These are phyloP conservation scores for Octodon degus DNA, from an alignment of 2,113 vertebrate genomes.

Conservation along the genomic window DNA sequence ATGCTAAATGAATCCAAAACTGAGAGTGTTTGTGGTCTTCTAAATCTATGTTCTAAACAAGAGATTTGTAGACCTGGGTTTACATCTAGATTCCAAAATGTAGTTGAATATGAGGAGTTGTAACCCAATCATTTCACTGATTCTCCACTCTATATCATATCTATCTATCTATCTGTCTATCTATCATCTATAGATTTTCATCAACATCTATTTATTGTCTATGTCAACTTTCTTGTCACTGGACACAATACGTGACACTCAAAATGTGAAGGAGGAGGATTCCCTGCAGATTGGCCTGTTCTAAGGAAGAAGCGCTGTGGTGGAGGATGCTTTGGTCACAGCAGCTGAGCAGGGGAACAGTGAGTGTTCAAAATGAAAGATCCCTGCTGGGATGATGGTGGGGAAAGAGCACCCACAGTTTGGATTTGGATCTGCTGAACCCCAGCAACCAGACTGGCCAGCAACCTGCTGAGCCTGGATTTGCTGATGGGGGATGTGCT, in stretches of 20 bases:
- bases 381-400: slow-evolving; percentile 89
- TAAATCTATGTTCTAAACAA: slow-evolving; percentile 5
- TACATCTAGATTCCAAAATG: slow-evolving; percentile 21
- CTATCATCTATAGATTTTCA: too few species aligned
- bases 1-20: not conserved
- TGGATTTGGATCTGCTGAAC: slow-evolving; percentile 99
- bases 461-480: slow-evolving; percentile 97
- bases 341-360: not conserved
- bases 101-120: not conserved
- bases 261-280: not conserved
- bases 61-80: not conserved
- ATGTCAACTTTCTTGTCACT: not conserved
- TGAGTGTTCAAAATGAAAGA: too few species aligned
- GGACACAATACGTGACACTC: not conserved
- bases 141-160: not conserved
- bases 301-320: not conserved
- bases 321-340: not conserved
- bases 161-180: too few species aligned
- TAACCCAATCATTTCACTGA: slow-evolving; percentile 5
- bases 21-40: not conserved
- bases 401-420: slow-evolving; percentile 95
- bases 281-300: not conserved
- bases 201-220: not conserved
- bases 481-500: slow-evolving; percentile 96
- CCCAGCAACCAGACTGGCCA: slow-evolving; percentile 91